Evolutionary conservation across 2,113 vertebrate species (phyloP), one percentile per base, ranked within the genome.

Genomic region (Hypomesus transpacificus): DNA sequence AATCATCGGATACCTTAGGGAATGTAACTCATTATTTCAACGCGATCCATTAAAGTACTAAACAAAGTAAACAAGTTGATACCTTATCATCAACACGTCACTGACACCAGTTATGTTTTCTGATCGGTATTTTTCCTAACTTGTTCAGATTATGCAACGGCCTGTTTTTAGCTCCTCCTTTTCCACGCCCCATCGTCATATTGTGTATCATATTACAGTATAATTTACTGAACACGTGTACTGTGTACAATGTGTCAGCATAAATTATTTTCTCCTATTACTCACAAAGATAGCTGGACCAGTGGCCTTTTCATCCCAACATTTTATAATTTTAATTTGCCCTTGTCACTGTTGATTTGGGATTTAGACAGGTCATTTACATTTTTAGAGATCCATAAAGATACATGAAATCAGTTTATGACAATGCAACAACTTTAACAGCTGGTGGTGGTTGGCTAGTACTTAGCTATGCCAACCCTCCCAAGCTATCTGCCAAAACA

Each of bases 141-240:
- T 51, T 20, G 83, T 20, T 2, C 8, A 62, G 60, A 75, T 86
- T 87, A 85, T 77, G 81, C 81, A 88, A 87, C 53, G n/a, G 16
- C 7, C 22, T 0, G 13, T 51, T 63, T 58, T 6, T 67, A 64
- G 75, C 83, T 74, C 88, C 87, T 85, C 87, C 88, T 80, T 70
- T 1, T 51, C 50, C 76, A 69, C 46, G 39, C 11, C 77, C 81
- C 65, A 16, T 70, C 57, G 67, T 54, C 26, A 71, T 51, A 52
- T 34, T 53, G 57, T 17, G 82, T 34, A 13, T 90, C 84, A 77
- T 3, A 75, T 87, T 83, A 84, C 88, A 79, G 16, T 68, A 84
- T 82, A 34, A 77, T 80, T 84, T 73, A 73, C 28, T 11, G 56
- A 83, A 75, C 86, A 89, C 75, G 76, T 85, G 82, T 14, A 61